phyloP scores from a whole-genome alignment of 2,113 vertebrate species.

The Tetrao urogallus region DNA sequence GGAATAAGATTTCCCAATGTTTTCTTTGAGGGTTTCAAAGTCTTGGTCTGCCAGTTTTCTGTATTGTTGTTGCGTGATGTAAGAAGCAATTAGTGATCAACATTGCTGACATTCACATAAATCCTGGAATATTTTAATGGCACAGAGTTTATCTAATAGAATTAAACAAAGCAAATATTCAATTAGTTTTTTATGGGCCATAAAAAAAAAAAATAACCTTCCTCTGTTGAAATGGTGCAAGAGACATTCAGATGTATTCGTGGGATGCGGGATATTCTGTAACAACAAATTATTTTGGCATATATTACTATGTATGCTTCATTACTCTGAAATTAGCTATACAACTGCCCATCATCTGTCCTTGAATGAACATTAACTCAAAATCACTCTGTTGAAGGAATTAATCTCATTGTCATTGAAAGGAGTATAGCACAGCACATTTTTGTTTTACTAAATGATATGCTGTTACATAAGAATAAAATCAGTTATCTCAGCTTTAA shows the following conservation, averaged over 20 bases:
- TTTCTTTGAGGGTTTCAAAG: neutral
- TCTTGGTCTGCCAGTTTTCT: neutral
- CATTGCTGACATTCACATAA: conserved; percentile 35
- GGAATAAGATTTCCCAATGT: neutral
- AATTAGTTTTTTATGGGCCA: conserved; percentile 31
- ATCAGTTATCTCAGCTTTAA: neutral
- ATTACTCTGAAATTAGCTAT: neutral
- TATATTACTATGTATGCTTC: neutral
- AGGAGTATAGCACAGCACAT: neutral
- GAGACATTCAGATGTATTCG: neutral
- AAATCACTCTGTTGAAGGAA: neutral
- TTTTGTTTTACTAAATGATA: neutral
- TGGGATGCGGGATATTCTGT: neutral
- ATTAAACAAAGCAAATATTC: conserved; percentile 55
- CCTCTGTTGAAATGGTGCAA: neutral
- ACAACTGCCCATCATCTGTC: neutral
- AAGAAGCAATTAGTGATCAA: conserved; percentile 37
- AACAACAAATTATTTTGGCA: neutral
- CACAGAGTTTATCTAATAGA: conserved; percentile 35
- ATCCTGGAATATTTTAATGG: conserved; percentile 47
- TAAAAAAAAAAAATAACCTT: neutral
- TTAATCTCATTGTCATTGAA: neutral
- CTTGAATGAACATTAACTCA: neutral
- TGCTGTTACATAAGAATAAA: neutral
- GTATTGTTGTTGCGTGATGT: neutral